Base-by-base conservation (phyloP, 2,888 invertebrate genomes). In the Xiphydria camelus region DNA sequence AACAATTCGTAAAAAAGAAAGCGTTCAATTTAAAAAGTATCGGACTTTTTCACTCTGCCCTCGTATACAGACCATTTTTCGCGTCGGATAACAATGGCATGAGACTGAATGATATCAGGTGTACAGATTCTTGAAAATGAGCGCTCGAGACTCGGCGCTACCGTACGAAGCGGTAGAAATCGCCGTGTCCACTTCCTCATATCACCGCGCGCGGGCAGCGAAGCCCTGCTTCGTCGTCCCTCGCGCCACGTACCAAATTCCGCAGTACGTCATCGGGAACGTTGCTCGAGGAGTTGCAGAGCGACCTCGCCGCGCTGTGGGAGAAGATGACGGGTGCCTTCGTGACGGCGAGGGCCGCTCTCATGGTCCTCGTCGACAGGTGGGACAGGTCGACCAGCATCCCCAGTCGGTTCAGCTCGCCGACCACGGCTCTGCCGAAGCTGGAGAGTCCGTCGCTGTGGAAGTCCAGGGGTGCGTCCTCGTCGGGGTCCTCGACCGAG, bases 381-480 rank as follows among this genome's bases (percentile, higher is more conserved):
- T 86, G 83, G 2, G 83, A 83, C 38, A 84, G 77, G 65, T 87
- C 87, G 32, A 86, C 81, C 44, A 87, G 74, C 84, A 87, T 87
- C 2, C 87, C 87, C 36, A 87, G 71, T 17, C 87, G 80, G 66
- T 87, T 87, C 79, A 87, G 81, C 73, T 87, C 87, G 41, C 75
- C 77, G 1, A 87, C 79, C 44, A 87, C 82, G 5, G 79, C 79
- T 81, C 84, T 75, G 2, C 75, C 75, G 21, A 75, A 75, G 19
- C 50, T 55, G 4, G 75, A 74, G 1, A 75, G 55, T 0, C 75
- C 75, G 26, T 73, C 61, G 49, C 69, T 75, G 42, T 67, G 73
- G 42, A 70, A 70, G 52, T 74, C 69, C 45, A 74, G 38, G 1
- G 70, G 63, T 9, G 67, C 66, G 34, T 70, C 70, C 40, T 69